Base-by-base conservation (phyloP, 2,888 invertebrate genomes). In the Clistopyga incitator region DNA sequence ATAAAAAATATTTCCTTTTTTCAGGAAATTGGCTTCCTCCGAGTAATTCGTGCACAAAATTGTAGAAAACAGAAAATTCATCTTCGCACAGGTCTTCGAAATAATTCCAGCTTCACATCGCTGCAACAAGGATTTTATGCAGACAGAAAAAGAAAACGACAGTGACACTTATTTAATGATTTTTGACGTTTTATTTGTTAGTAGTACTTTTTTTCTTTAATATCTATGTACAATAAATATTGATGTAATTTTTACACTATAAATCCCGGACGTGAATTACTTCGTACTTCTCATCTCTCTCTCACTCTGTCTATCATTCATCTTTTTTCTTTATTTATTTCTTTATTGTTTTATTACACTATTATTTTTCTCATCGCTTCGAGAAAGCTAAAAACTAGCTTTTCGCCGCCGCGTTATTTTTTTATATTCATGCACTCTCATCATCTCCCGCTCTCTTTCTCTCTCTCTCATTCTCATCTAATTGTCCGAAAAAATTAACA, bases 181-280 rank as follows among this genome's bases (percentile, higher is more conserved):
- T 92, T 92, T 74, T 88, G 71, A 89, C 61, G 90, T 91, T 93
- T 92, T 93, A 93, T 93, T 93, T 92, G 92, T 93, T 93, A 93
- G 92, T 93, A 93, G 90, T 84, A 85, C 87, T 88, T 88, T 85
- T 84, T 85, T 83, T 91, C 87, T 92, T 92, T 92, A 91, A 92
- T 92, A 91, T 92, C 90, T 93, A 93, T 93, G 93, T 93, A 93
- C 93, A 93, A 93, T 93, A 93, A 93, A 93, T 92, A 93, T 93
- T 91, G 92, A 90, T 92, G 90, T 90, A 92, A 84, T 84, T 92
- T 92, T 91, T 92, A 93, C 93, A 93, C 90, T 92, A 92, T 89
- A 86, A 86, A 89, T 88, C 86, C 86, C 88, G 84, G 84, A 85
- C 84, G 84, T 84, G 84, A 84, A 75, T 83, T 79, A 75, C 59